Evolutionary conservation across 2,113 vertebrate species (phyloP).

Genomic region (Pavo muticus): DNA sequence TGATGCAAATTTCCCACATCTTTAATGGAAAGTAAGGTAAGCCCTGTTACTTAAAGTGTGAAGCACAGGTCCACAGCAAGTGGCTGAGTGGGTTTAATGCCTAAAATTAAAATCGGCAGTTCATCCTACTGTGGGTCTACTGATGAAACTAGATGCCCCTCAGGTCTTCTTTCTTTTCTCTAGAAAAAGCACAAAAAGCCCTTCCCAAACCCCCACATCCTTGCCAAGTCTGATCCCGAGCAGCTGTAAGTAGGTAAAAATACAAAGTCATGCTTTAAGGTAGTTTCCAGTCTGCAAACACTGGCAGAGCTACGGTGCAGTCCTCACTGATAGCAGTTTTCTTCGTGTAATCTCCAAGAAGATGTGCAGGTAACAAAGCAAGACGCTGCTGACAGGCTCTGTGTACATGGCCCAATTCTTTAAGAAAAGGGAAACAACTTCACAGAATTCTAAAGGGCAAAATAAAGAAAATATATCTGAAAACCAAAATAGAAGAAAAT

Average conservation of each 20-base stretch:
- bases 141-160: neutral
- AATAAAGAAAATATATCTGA: neutral
- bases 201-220: neutral
- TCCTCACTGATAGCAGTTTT: neutral
- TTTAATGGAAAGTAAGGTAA: neutral
- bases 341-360: neutral
- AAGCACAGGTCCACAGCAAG: neutral
- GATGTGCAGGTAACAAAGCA: slow-evolving; percentile 39
- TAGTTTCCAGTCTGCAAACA: slow-evolving; percentile 10
- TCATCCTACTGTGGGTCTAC: neutral
- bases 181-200: neutral
- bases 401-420: neutral
- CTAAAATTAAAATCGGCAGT: slow-evolving; percentile 28
- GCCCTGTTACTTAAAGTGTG: neutral
- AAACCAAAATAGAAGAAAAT: slow-evolving; percentile 33
- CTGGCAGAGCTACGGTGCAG: slow-evolving; percentile 15
- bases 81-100: neutral
- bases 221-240: slow-evolving; percentile 18
- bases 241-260: slow-evolving; percentile 37
- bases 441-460: neutral
- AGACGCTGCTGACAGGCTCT: slow-evolving; percentile 30
- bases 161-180: neutral
- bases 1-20: neutral
- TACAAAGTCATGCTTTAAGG: slow-evolving; percentile 33
- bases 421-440: slow-evolving; percentile 17